A percentile compares a stretch with the other conserved stretches of the same genome.
These are phyloP conservation scores for Hippocampus mohnikei DNA, from an alignment of 2,113 vertebrate species.

Conservation along the genomic window DNA sequence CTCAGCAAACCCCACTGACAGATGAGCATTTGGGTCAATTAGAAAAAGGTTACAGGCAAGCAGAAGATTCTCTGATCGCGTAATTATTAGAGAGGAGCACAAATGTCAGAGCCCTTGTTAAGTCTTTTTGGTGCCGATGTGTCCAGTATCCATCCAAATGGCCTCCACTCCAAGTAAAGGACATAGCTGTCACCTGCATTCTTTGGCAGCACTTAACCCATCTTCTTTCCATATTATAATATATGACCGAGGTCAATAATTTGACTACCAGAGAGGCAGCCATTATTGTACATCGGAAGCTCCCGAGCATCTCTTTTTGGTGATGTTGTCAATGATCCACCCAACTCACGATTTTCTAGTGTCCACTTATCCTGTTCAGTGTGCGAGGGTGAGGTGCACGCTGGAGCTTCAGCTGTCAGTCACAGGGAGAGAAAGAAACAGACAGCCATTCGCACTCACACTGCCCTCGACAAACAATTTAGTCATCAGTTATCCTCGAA, in stretches of 20 bases:
- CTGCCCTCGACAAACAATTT: too few species aligned
- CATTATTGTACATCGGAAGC: background rate
- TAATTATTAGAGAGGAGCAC: constrained; percentile 49
- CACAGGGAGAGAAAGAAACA: background rate
- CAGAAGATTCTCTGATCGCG: constrained; percentile 31
- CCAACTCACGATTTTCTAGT: background rate
- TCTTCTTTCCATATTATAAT: constrained; percentile 24
- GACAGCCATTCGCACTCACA: background rate
- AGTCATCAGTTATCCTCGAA: background rate
- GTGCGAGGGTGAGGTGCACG: background rate
- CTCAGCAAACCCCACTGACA: constrained; percentile 23
- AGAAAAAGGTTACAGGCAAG: constrained; percentile 43
- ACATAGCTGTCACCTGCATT: constrained; percentile 25
- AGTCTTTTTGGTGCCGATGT: constrained; percentile 46
- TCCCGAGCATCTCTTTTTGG: background rate
- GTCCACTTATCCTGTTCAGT: background rate
- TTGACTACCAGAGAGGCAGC: constrained; percentile 2
- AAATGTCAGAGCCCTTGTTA: constrained; percentile 61
- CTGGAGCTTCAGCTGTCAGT: background rate
- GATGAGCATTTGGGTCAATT: constrained; percentile 37
- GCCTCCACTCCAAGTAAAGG: constrained; percentile 16
- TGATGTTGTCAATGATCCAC: background rate
- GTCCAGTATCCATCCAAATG: constrained; percentile 47
- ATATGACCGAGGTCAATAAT: constrained; percentile 15
- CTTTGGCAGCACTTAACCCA: constrained; percentile 47